phyloP scores from a whole-genome alignment of 2,113 vertebrate species.

The Neolamprologus fasciatus region DNA sequence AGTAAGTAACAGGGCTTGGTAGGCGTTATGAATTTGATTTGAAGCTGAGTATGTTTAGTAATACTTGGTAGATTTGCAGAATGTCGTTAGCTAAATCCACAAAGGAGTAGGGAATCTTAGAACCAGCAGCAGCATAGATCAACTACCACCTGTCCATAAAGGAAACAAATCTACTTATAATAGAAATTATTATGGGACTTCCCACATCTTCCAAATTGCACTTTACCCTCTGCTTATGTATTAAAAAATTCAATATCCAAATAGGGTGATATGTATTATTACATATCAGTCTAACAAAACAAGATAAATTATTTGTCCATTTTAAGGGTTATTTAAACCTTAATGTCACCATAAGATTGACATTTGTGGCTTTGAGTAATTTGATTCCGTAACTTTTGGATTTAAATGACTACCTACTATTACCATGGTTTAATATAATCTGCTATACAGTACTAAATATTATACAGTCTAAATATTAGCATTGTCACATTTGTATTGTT shows the following conservation, averaged over 20 bases:
- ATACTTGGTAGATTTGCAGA: not conserved
- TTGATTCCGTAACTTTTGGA: not conserved
- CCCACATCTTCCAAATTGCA: not conserved
- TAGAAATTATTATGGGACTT: not conserved
- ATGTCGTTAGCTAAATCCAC: not conserved
- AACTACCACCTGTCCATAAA: not conserved
- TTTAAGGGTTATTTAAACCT: not conserved
- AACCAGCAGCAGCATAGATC: not conserved
- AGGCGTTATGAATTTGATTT: not conserved
- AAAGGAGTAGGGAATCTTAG: not conserved
- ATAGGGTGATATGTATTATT: accelerated
- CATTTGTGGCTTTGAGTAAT: not conserved
- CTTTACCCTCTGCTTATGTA: not conserved
- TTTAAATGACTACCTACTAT: not conserved
- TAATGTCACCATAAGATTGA: not conserved
- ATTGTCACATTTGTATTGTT: not conserved
- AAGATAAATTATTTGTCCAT: not conserved
- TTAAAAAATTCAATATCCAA: not conserved
- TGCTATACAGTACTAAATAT: not conserved
- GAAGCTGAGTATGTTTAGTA: not conserved
- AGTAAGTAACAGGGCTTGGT: not conserved
- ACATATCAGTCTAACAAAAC: not conserved
- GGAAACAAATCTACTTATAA: not conserved
- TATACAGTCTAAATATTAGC: not conserved
- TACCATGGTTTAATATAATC: not conserved